Evolutionary conservation across 2,113 vertebrate genomes (phyloP).

Genomic region (Tragelaphus strepsiceros): DNA sequence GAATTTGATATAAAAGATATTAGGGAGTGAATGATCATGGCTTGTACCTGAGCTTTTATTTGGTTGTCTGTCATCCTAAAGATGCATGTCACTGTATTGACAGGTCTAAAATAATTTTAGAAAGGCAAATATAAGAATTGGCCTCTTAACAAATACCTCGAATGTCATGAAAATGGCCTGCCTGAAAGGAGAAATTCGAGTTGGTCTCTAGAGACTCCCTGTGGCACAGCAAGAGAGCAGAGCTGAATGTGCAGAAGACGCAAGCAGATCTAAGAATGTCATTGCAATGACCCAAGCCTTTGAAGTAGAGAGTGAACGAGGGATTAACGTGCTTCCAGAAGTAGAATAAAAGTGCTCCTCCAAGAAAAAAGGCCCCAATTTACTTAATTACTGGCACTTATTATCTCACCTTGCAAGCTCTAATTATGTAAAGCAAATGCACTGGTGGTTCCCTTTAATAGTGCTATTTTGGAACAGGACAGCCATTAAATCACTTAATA

Average conservation of each 20-base stretch:
- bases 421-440: conserved; percentile 44
- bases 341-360: conserved; percentile 26
- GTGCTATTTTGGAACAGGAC: conserved; percentile 25
- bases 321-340: conserved; percentile 43
- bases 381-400: conserved; percentile 43
- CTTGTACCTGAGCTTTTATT: not conserved
- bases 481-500: conserved; percentile 23
- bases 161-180: not conserved
- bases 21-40: not conserved
- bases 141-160: not conserved
- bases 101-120: not conserved
- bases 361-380: conserved; percentile 36
- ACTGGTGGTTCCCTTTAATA: conserved; percentile 2
- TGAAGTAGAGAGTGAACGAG: conserved; percentile 5
- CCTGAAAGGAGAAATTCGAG: not conserved
- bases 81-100: not conserved
- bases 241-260: not conserved
- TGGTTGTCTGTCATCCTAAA: not conserved
- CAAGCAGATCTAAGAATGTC: not conserved
- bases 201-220: not conserved
- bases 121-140: not conserved
- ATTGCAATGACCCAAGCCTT: not conserved
- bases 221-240: not conserved
- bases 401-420: conserved; percentile 39
- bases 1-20: not conserved